Conservation (phyloP, 2,113 vertebrate species). For the Oenanthe oenanthe region DNA sequence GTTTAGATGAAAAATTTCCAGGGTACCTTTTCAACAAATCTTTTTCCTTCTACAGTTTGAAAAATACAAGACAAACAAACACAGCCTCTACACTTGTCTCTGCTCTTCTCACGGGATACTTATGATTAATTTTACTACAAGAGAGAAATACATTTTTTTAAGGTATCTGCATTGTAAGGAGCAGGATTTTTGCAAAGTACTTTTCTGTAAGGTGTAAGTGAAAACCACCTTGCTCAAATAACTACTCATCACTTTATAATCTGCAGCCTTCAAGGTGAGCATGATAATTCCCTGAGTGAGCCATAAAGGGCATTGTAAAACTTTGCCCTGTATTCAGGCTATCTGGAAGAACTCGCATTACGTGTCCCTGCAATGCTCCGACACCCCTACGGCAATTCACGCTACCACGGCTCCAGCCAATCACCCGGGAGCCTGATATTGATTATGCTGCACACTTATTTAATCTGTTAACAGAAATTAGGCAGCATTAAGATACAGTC, state of each 20-base stretch:
- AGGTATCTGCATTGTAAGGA: not conserved
- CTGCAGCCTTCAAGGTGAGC: conserved; percentile 51
- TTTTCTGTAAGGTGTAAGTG: not conserved
- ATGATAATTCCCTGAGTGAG: conserved; percentile 58
- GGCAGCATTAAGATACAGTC: conserved; percentile 31
- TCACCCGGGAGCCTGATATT: conserved; percentile 62
- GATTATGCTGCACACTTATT: conserved; percentile 65
- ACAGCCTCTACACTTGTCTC: not conserved
- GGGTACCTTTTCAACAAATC: not conserved
- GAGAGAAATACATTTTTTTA: not conserved
- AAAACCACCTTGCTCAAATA: conserved; percentile 71
- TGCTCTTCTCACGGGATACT: not conserved
- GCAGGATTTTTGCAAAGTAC: not conserved
- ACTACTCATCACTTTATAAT: conserved; percentile 73
- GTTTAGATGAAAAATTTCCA: not conserved
- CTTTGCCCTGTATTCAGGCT: conserved; percentile 73
- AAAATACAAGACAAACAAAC: not conserved
- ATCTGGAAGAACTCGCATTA: conserved; percentile 62
- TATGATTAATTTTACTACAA: not conserved
- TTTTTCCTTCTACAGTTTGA: not conserved
- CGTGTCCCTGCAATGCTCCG: conserved; percentile 52
- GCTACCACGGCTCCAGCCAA: conserved; percentile 71
- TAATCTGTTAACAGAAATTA: conserved; percentile 61
- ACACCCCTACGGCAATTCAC: conserved; percentile 29
- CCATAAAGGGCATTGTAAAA: conserved; percentile 77